These are phyloP conservation scores for Meloe dianella DNA, from an alignment of 2,888 invertebrate genomes.

Conservation along the genomic window DNA sequence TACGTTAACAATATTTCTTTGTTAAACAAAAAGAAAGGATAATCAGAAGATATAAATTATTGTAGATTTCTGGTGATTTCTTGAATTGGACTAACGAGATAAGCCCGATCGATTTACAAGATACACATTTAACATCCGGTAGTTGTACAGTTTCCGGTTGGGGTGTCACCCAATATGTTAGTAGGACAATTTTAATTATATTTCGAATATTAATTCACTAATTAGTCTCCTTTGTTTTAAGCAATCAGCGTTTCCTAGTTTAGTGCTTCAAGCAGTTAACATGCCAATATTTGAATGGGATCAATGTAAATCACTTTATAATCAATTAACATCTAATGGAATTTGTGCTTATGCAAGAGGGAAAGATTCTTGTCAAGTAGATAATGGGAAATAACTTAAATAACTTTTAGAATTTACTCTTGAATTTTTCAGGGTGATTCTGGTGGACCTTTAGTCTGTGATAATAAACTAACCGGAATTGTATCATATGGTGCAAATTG, in stretches of 20 bases:
- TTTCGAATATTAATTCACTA: background rate
- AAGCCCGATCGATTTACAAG: conserved; percentile 13
- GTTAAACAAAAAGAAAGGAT: conserved; percentile 2
- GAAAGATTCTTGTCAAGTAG: conserved; percentile 26
- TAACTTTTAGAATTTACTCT: conserved; percentile 11
- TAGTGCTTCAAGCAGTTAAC: background rate
- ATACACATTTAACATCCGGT: background rate
- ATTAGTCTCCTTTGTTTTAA: background rate
- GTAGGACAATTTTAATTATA: background rate
- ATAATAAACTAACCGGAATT: conserved; percentile 25
- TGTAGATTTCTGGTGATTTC: conserved; percentile 22
- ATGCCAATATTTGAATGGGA: background rate
- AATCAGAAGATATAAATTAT: background rate
- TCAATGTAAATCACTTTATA: background rate
- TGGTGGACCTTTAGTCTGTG: conserved; percentile 32
- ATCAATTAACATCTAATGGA: background rate
- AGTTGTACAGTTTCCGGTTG: conserved; percentile 26
- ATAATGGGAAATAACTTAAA: background rate
- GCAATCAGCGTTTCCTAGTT: background rate
- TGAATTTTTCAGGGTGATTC: conserved; percentile 28
- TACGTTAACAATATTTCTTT: conserved; percentile 15
- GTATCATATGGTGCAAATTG: conserved; percentile 29
- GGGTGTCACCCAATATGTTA: conserved; percentile 17
- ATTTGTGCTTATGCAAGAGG: conserved; percentile 19
- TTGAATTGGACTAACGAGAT: conserved; percentile 15